A percentile compares a stretch with the other conserved stretches of the same genome.
Conservation (phyloP, 2,888 invertebrate genomes). For the Nephrotoma flavescens region DNA sequence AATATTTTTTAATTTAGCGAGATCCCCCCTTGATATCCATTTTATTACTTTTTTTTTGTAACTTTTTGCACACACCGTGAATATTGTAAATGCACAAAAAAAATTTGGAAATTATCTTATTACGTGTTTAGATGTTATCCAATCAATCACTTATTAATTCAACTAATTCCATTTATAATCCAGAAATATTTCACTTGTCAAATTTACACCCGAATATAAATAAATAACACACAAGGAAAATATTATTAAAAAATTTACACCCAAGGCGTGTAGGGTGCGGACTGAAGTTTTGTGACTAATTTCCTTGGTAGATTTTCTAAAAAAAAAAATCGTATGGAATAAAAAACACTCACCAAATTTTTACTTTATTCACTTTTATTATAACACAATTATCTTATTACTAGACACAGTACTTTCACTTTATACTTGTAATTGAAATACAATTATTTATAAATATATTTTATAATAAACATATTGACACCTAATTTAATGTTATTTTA, state of each 20-base stretch:
- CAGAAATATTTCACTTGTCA: not conserved
- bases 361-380: not conserved
- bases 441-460: not conserved
- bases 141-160: not conserved
- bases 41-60: not conserved
- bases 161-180: not conserved
- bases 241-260: not conserved
- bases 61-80: not conserved
- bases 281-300: conserved; percentile 3
- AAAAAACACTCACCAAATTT: conserved; percentile 1
- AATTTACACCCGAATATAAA: not conserved
- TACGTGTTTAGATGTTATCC: not conserved
- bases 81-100: not conserved
- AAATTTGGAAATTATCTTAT: not conserved
- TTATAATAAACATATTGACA: not conserved
- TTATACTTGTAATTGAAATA: not conserved
- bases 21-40: not conserved
- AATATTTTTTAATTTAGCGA: not conserved
- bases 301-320: not conserved
- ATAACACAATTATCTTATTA: not conserved
- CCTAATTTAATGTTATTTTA: not conserved
- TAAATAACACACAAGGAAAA: not conserved
- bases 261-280: conserved; percentile 6
- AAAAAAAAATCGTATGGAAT: not conserved
- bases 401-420: not conserved